Evolutionary conservation across 1,140 invertebrate species (phyloP), one percentile per base, ranked within the genome.

Genomic region (Drosophila bifasciata): DNA sequence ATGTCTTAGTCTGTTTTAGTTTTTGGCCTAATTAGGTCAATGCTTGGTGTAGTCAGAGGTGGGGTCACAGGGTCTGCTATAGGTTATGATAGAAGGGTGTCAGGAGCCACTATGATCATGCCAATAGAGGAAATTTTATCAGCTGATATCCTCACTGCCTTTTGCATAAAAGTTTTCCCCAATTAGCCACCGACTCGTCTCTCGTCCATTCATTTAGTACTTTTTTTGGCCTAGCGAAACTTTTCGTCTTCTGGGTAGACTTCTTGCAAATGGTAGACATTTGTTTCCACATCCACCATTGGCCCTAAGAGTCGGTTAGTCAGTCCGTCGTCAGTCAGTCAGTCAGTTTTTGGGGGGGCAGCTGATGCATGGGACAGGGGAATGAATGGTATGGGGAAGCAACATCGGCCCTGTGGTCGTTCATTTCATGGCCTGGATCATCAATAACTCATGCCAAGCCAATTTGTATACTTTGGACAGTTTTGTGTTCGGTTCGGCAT

Each of bases 391-490:
- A 28, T 25, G 41, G 23, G 8, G 43, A 16, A 32, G 49, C 44
- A 43, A 21, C 16, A 23, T 36, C 11, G 56, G 62, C 61, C 70
- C 77, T 64, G 64, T 43, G 77, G 81, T 81, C 73, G 78, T 86
- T 77, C 81, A 81, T 86, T 86, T 88, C 83, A 86, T 77, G 78
- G 84, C 69, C 77, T 74, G 66, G 70, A 86, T 86, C 83, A 86
- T 86, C 83, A 86, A 86, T 86, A 86, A 86, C 83, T 86, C 83
- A 86, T 86, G 83, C 78, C 78, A 64, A 71, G 75, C 83, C 83
- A 86, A 86, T 86, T 86, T 86, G 83, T 86, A 86, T 88, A 86
- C 83, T 86, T 76, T 83, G 83, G 83, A 86, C 81, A 86, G 81
- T 88, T 86, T 86, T 86, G 68, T 76, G 77, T 81, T 77, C 76